phyloP scores from a whole-genome alignment of 2,888 invertebrate genomes.

The Mayetiola destructor region DNA sequence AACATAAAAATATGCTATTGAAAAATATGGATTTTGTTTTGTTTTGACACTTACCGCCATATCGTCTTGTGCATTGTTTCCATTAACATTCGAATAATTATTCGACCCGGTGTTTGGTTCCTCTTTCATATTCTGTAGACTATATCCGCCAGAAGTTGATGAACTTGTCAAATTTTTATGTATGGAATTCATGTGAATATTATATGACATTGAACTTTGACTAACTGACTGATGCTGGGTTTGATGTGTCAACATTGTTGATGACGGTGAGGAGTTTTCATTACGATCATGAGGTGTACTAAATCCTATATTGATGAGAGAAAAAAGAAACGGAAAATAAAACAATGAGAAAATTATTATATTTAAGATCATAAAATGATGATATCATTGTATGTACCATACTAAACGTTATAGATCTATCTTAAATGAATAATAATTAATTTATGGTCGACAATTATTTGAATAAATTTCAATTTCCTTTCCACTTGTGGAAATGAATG shows the following conservation, averaged over 20 bases:
- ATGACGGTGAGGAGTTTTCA: slow-evolving; percentile 29
- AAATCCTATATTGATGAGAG: slow-evolving; percentile 26
- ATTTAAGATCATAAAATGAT: background rate
- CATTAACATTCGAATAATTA: slow-evolving; percentile 18
- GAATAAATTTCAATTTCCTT: too few relatives aligned
- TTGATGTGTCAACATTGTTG: slow-evolving; percentile 26
- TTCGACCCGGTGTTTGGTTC: slow-evolving; percentile 24
- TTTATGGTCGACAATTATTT: too few relatives aligned
- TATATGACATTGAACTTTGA: slow-evolving; percentile 23
- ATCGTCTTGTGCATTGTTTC: slow-evolving; percentile 17
- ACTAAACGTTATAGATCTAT: too few relatives aligned
- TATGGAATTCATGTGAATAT: slow-evolving; percentile 30
- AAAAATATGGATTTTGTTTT: background rate
- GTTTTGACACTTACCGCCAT: slow-evolving; percentile 17
- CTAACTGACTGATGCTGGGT: slow-evolving; percentile 25
- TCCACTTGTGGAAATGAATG: too few relatives aligned
- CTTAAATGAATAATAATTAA: too few relatives aligned
- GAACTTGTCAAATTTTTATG: slow-evolving; percentile 23
- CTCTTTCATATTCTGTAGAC: slow-evolving; percentile 30
- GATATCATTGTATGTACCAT: too few relatives aligned
- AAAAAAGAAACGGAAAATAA: slow-evolving; percentile 15
- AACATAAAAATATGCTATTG: slow-evolving; percentile 4
- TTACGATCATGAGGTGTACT: slow-evolving; percentile 30
- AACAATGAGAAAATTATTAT: background rate
- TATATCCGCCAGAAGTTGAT: slow-evolving; percentile 18